Evolutionary conservation across 2,888 invertebrate genomes (phyloP).

Genomic region (Lingula anatina): DNA sequence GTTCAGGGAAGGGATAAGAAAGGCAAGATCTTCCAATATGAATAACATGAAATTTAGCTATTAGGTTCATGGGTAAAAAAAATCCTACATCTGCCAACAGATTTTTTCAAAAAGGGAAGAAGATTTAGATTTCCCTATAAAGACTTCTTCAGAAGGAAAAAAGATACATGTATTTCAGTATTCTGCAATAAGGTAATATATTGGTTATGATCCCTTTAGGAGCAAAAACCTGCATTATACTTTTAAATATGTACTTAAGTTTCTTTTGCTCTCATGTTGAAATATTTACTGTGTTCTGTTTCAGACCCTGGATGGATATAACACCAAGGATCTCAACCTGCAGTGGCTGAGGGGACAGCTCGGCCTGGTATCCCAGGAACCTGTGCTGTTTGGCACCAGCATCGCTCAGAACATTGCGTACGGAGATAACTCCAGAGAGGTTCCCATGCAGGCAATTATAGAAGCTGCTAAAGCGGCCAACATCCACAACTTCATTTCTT

Average conservation of each 20-base stretch:
- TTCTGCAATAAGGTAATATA: no score
- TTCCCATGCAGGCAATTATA: conserved; percentile 38
- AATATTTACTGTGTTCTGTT: conserved; percentile 5
- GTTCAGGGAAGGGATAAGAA: no score
- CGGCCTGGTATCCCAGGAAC: conserved; percentile 50
- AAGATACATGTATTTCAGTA: no score
- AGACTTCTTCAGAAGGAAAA: no score
- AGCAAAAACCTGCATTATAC: no score
- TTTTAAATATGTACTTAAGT: no score
- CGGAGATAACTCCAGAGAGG: conserved; percentile 40
- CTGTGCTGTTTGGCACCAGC: conserved; percentile 59
- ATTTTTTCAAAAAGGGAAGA: no score
- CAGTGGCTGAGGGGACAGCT: conserved; percentile 42
- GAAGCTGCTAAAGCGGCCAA: conserved; percentile 49
- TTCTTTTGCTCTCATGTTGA: background rate
- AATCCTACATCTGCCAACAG: no score
- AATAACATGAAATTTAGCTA: no score
- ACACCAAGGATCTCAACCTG: conserved; percentile 50
- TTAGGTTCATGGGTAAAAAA: no score
- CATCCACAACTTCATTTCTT: conserved; percentile 46
- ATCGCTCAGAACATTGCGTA: conserved; percentile 55
- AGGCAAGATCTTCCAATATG: no score
- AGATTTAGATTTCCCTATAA: no score
- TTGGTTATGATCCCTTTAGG: background rate
- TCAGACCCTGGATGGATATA: conserved; percentile 49